These are phyloP conservation scores for Halcyon leucocephala DNA, from an alignment of 2,797 vertebrate species.

Conservation along the genomic window DNA sequence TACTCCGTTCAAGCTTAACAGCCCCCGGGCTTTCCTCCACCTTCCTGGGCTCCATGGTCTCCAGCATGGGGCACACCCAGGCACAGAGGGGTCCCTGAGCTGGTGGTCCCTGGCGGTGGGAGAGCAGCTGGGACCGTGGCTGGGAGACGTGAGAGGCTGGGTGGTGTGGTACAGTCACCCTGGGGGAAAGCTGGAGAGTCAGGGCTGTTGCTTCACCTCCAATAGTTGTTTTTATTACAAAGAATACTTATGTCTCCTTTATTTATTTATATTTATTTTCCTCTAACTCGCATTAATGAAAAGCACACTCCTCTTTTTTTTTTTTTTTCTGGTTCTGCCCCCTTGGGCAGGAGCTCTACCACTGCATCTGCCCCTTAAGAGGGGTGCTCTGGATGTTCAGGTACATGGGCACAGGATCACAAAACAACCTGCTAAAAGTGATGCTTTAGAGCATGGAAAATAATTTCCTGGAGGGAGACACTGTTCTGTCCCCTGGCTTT, in stretches of 20 bases:
- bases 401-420: not conserved
- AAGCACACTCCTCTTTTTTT: not conserved
- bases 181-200: not conserved
- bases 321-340: not conserved
- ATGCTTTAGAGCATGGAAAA: not conserved
- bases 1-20: not conserved
- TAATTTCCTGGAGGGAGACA: not conserved
- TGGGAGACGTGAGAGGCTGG: rapidly evolving
- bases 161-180: rapidly evolving
- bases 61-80: rapidly evolving
- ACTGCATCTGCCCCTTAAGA: not conserved
- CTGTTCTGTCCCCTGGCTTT: not conserved
- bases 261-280: not conserved
- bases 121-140: too few species aligned
- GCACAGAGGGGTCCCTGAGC: not conserved
- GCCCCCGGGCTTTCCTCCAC: rapidly evolving
- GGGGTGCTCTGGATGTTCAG: not conserved
- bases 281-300: not conserved
- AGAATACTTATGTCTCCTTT: rapidly evolving
- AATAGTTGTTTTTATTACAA: not conserved
- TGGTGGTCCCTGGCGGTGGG: rapidly evolving
- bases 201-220: not conserved
- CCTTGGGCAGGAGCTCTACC: not conserved
- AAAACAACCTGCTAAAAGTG: not conserved
- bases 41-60: rapidly evolving